These are phyloP conservation scores for Cosmia trapezina DNA, from an alignment of 2,888 invertebrate species.

Conservation along the genomic window DNA sequence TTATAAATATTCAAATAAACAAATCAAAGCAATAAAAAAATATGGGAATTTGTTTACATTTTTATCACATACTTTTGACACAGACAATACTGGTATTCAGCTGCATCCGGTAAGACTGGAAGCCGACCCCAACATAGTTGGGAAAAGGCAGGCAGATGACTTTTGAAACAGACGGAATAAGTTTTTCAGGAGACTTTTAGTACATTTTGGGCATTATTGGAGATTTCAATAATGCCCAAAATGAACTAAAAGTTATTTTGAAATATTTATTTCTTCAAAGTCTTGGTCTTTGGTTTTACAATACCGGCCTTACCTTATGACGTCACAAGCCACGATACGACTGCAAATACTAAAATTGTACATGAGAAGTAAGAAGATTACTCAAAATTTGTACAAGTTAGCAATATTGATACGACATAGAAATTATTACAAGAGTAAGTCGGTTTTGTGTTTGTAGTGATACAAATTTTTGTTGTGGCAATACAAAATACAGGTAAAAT, in stretches of 20 bases:
- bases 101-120: no score
- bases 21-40: not conserved
- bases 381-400: conserved; percentile 50
- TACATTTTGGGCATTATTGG: no score
- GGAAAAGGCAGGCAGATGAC: no score
- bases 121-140: no score
- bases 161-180: not conserved
- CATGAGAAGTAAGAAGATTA: conserved; percentile 43
- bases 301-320: not conserved
- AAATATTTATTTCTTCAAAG: not conserved
- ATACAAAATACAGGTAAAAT: not conserved
- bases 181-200: not conserved
- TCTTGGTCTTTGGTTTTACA: no score
- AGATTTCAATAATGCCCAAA: not conserved
- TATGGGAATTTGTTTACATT: not conserved
- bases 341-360: conserved; percentile 37
- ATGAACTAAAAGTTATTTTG: not conserved
- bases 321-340: conserved; percentile 7
- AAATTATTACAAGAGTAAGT: conserved; percentile 5
- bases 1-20: not conserved
- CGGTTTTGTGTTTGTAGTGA: conserved; percentile 34
- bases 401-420: conserved; percentile 16
- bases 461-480: conserved; percentile 20
- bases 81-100: no score
- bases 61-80: not conserved